A percentile compares a stretch with the other conserved stretches of the same genome.
Evolutionary conservation across 2,888 invertebrate genomes (phyloP).

Genomic region (Euzophera pinguis): DNA sequence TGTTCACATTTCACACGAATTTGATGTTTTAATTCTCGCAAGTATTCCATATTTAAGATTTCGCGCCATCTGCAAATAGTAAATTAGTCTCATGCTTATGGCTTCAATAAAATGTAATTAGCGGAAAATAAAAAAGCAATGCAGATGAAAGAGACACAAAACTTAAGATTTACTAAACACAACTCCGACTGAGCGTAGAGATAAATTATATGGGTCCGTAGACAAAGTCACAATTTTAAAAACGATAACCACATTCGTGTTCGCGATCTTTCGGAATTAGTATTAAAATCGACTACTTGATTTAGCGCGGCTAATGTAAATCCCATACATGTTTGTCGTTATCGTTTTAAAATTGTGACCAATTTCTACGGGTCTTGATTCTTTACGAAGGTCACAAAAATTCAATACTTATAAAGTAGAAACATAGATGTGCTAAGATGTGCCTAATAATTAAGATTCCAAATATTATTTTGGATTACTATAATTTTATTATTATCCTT

Average conservation of each 20-base stretch:
- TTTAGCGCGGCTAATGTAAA: too few species aligned
- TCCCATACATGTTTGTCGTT: too few species aligned
- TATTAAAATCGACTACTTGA: too few species aligned
- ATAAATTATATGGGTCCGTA: not conserved
- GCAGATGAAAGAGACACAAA: not conserved
- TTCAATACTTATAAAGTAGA: constrained; percentile 10
- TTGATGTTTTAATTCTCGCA: constrained; percentile 64
- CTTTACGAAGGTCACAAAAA: not conserved
- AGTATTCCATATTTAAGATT: constrained; percentile 56
- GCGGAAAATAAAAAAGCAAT: constrained; percentile 1
- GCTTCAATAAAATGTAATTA: constrained; percentile 9
- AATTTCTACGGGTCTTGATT: too few species aligned
- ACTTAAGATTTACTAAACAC: constrained; percentile 6
- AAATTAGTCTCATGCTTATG: too few species aligned
- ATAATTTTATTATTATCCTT: too few species aligned
- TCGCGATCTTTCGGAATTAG: too few species aligned
- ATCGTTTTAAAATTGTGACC: too few species aligned
- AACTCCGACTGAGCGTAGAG: not conserved
- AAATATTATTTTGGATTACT: too few species aligned
- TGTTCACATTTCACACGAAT: constrained; percentile 60
- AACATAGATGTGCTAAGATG: constrained; percentile 4
- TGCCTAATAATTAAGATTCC: too few species aligned
- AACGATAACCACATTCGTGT: too few species aligned
- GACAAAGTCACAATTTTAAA: too few species aligned
- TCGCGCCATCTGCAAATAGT: constrained; percentile 65